Conservation (phyloP, 2,113 vertebrate species). For the Gadus chalcogrammus region DNA sequence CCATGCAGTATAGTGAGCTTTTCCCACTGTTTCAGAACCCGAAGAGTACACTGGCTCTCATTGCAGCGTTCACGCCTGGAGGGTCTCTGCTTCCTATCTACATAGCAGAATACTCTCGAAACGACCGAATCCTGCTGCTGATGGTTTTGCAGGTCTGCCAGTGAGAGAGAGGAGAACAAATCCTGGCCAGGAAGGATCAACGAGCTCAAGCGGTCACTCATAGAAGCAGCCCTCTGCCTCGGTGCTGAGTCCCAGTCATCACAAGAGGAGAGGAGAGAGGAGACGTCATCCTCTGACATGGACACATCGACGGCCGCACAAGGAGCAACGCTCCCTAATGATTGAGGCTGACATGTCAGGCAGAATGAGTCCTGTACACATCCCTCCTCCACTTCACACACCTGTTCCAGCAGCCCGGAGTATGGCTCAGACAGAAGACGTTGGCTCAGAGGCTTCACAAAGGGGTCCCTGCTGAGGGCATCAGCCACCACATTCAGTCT, state of each 20-base stretch:
- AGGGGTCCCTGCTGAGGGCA: conserved; percentile 2
- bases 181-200: too few species aligned
- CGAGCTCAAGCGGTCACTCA: too few species aligned
- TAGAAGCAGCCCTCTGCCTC: neutral
- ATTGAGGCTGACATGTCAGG: neutral
- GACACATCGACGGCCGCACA: neutral
- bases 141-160: too few species aligned
- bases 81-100: conserved; percentile 14
- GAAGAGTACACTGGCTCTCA: neutral
- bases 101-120: too few species aligned
- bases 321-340: neutral
- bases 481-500: neutral
- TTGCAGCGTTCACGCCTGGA: neutral
- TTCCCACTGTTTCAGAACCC: neutral
- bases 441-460: conserved; percentile 1
- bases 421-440: neutral
- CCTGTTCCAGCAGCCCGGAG: neutral
- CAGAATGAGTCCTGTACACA: too few species aligned
- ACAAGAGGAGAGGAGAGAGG: neutral
- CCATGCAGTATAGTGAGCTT: conserved; percentile 10
- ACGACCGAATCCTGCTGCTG: too few species aligned
- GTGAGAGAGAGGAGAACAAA: too few species aligned
- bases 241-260: neutral
- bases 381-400: neutral
- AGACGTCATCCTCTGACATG: neutral